These are phyloP conservation scores for Microdon myrmicae DNA, from an alignment of 2,888 invertebrate genomes.

Conservation along the genomic window DNA sequence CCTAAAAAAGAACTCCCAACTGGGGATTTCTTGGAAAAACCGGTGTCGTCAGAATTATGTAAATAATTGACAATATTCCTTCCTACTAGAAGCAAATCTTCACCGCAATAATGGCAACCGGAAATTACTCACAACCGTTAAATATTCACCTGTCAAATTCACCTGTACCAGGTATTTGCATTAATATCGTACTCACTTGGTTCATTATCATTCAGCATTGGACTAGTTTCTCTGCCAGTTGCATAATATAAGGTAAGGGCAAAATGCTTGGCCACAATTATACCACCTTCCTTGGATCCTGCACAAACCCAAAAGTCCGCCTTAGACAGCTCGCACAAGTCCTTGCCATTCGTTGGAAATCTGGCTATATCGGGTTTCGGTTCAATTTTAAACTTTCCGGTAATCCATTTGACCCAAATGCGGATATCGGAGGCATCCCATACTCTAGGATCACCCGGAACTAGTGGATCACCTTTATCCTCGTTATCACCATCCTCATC, in stretches of 20 bases:
- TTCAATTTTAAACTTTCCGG: conserved; percentile 71
- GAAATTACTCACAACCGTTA: conserved; percentile 27
- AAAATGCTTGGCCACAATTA: conserved; percentile 72
- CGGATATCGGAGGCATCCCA: conserved; percentile 72
- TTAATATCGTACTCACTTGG: conserved; percentile 61
- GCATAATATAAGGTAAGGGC: conserved; percentile 71
- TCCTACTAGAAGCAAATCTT: too few relatives aligned
- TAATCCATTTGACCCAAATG: conserved; percentile 74
- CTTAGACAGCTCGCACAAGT: conserved; percentile 72
- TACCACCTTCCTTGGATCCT: conserved; percentile 68
- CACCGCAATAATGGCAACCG: conserved; percentile 26
- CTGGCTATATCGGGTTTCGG: conserved; percentile 68
- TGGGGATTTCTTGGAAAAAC: too few relatives aligned
- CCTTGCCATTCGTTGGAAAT: conserved; percentile 71
- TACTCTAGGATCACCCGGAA: conserved; percentile 71
- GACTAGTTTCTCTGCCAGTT: conserved; percentile 72
- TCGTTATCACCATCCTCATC: conserved; percentile 4
- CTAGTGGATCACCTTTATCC: conserved; percentile 50
- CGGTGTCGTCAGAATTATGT: too few relatives aligned
- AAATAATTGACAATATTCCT: too few relatives aligned
- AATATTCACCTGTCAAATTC: conserved; percentile 8
- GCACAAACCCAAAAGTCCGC: conserved; percentile 72
- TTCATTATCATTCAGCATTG: conserved; percentile 69
- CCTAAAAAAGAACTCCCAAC: too few relatives aligned
- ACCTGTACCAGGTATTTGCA: background rate